Base-by-base conservation (phyloP, 2,888 invertebrate genomes). In the Drosophila merina region DNA sequence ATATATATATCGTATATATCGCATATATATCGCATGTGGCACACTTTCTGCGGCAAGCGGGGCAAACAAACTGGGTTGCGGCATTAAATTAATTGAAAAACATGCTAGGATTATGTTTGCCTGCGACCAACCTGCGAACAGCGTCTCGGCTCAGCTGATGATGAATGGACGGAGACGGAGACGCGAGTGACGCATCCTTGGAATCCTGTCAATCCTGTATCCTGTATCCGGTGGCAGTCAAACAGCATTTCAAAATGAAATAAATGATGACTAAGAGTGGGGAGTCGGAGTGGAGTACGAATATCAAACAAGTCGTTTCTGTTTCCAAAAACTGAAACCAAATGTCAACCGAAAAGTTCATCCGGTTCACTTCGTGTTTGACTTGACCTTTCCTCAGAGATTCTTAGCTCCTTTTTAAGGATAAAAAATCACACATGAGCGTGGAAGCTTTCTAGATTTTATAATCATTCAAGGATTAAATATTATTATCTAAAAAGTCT, bases 1-100 rank as follows among this genome's bases (percentile, higher is more conserved):
- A 14, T 14, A 14, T 14, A 28, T 25, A 1, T 9, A 44, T 44
- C 2, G 20, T 20, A 25, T 42, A 42, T 44, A 44, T 25, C 20
- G 25, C 10, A 20, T 44, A 25, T 44, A 25, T 44, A 44, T 44
- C 4, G 5, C 5, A 31, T 72, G 49, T 68, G 31, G 48, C 69
- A 74, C 71, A 62, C 50, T 70, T 72, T 71, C 68, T 71, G 79
- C 48, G 66, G 66, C 49, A 71, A 64, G 52, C 71, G 67, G 67
- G 64, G 75, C 54, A 72, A 70, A 67, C 59, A 44, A 55, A 71
- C 56, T 56, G 62, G 72, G 67, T 68, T 69, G 73, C 55, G 66
- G 63, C 72, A 76, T 76, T 85, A 71, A 82, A 75, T 86, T 86
- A 86, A 86, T 86, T 79, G 77, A 60, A 72, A 72, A 82, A 79